A percentile compares a stretch with the other conserved stretches of the same genome.
Conservation (phyloP, 2,113 vertebrate species). For the Tupaia tana region DNA sequence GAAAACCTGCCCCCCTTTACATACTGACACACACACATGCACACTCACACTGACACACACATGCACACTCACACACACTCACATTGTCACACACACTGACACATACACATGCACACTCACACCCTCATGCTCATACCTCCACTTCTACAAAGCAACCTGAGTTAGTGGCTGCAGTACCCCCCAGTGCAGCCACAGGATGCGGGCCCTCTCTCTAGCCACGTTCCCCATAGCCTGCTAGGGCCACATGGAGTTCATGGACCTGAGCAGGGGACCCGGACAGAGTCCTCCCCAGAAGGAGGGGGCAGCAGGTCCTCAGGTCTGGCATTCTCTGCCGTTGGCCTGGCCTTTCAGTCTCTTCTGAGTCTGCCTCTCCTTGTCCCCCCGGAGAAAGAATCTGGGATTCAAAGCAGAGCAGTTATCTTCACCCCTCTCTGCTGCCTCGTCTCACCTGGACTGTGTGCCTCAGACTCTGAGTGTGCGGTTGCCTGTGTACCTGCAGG, state of each 20-base stretch:
- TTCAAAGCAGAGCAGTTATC: not conserved
- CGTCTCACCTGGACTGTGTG: not conserved
- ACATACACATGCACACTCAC: too few species aligned
- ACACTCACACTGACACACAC: not conserved
- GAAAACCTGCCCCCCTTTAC: not conserved
- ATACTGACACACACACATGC: not conserved
- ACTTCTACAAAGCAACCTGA: not conserved
- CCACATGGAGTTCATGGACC: not conserved
- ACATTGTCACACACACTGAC: not conserved
- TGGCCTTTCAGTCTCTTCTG: not conserved
- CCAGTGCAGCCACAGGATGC: not conserved
- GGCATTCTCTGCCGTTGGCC: not conserved
- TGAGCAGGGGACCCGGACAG: not conserved
- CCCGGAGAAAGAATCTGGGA: not conserved
- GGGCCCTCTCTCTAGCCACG: not conserved
- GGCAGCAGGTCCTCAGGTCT: not conserved
- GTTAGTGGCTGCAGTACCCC: not conserved
- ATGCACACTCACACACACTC: not conserved
- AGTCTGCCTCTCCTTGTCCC: not conserved
- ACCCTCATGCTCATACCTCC: not conserved
- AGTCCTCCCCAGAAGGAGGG: not conserved
- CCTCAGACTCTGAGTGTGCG: not conserved
- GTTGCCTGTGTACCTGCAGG: not conserved
- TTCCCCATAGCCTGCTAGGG: not conserved
- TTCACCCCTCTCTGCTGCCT: not conserved